phyloP scores from a whole-genome alignment of 2,888 invertebrate genomes.

The Epiblema foenella region DNA sequence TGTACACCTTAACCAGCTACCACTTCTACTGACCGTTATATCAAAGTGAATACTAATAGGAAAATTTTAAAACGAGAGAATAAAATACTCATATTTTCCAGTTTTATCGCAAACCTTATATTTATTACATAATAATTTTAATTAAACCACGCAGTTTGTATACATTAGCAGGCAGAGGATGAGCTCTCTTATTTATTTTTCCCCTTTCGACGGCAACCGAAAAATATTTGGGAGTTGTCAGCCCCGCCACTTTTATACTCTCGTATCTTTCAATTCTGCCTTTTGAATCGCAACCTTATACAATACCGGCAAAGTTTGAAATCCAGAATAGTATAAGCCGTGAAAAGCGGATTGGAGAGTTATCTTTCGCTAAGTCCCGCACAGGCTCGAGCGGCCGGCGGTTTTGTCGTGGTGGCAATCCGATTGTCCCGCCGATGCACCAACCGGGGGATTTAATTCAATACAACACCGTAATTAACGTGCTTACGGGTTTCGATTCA shows the following conservation, averaged over 20 bases:
- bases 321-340: background rate
- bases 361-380: slow-evolving; percentile 13
- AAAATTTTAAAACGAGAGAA: background rate
- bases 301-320: background rate
- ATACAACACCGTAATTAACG: slow-evolving; percentile 57
- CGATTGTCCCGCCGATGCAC: slow-evolving; percentile 44
- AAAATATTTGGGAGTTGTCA: slow-evolving; percentile 28
- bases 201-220: slow-evolving; percentile 17
- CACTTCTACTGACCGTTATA: background rate
- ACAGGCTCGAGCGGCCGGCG: slow-evolving; percentile 10
- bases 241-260: background rate
- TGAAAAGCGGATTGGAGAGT: slow-evolving; percentile 14
- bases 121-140: slow-evolving; percentile 21
- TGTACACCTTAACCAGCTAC: no score
- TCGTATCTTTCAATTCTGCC: background rate
- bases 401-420: slow-evolving; percentile 35
- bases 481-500: slow-evolving; percentile 49
- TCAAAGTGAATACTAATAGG: background rate
- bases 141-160: background rate
- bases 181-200: slow-evolving; percentile 22
- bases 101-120: background rate
- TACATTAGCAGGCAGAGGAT: slow-evolving; percentile 17
- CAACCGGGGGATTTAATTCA: slow-evolving; percentile 59
- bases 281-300: background rate
- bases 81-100: no score